Evolutionary conservation across 2,888 invertebrate genomes (phyloP), one percentile per base, ranked within the genome.

Genomic region (Leptura quadrifasciata): DNA sequence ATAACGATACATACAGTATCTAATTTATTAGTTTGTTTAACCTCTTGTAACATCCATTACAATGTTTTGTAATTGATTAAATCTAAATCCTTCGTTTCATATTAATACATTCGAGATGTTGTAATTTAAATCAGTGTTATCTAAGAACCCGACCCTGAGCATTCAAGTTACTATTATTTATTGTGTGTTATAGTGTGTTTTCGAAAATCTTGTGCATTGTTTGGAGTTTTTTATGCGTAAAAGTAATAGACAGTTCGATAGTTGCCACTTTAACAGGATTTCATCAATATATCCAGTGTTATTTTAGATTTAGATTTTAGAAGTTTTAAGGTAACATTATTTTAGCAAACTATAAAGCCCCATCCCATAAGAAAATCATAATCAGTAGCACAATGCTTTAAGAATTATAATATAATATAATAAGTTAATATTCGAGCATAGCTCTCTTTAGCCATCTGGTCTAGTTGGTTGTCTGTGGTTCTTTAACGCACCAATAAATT

Each of bases 91-190:
- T n/a, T 31, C 24, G 61, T 6, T 61, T 61, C 18, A 10, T 64
- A 47, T 64, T 47, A 52, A 47, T 64, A 65, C 21, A 65, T 31
- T 31, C 18, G 6, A 65, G 47, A 21, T 65, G 52, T 47, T 21
- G n/a, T 52, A 24, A 65, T 52, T 35, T 47, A n/a, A 15, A 21
- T 15, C 65, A 65, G 65, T 65, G 18, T 65, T 65, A 65, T 65
- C 65, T 18, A 24, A 47, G 24, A 15, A 9, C n/a, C 52, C 47
- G 35, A 65, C 52, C 52, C 21, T 54, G n/a, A 65, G 8, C 24
- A n/a, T 9, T 12, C 9, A 12, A 27, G 27, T 31, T 47, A 20
- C 24, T n/a, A 15, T 64, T n/a, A n/a, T n/a, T 20, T 4, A 64
- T 35, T 61, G 35, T 63, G 17, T 63, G 9, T 18, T 35, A n/a